Conservation (phyloP, 2,888 invertebrate species). For the Chrysotoxum bicinctum region DNA sequence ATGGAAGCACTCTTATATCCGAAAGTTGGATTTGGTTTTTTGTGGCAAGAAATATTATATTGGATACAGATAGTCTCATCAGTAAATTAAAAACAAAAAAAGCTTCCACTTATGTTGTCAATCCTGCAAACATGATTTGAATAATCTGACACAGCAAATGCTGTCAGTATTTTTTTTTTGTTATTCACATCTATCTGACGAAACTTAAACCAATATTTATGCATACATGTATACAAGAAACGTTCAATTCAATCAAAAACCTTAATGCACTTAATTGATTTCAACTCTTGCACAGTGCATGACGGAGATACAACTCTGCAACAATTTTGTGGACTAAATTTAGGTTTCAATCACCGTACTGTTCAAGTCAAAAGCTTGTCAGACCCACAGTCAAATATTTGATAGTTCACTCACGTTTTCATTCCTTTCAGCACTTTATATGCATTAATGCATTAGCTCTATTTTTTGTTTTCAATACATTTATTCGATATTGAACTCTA, state of each 20-base stretch:
- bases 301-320: too few relatives aligned
- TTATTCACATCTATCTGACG: background rate
- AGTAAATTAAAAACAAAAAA: too few relatives aligned
- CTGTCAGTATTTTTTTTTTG: background rate
- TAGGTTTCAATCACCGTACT: conserved; percentile 12
- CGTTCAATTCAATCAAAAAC: background rate
- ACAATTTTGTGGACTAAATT: background rate
- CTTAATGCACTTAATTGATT: background rate
- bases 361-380: conserved; percentile 8
- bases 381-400: conserved; percentile 2
- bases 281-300: background rate
- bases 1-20: too few relatives aligned
- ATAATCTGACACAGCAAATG: too few relatives aligned
- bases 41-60: too few relatives aligned
- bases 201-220: background rate
- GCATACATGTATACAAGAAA: too few relatives aligned
- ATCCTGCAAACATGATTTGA: too few relatives aligned
- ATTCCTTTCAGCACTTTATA: conserved; percentile 3
- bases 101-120: too few relatives aligned
- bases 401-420: conserved; percentile 38
- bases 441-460: background rate
- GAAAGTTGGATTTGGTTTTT: too few relatives aligned
- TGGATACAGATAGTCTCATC: too few relatives aligned
- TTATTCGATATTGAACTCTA: background rate
- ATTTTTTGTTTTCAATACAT: background rate